Conservation (phyloP, 2,888 invertebrate species). For the Apamea epomidion region DNA sequence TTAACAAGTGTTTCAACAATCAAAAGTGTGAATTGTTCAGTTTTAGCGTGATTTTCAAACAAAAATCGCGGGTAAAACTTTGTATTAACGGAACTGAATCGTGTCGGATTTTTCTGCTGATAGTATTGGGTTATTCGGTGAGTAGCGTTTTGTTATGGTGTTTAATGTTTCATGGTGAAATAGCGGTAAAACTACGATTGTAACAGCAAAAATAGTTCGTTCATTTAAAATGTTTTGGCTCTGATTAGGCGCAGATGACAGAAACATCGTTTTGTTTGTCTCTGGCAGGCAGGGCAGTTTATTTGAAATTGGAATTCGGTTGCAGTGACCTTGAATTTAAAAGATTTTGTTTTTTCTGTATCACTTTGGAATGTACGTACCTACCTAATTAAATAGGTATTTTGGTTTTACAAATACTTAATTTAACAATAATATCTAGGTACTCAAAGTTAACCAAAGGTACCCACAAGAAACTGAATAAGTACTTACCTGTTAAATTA, state of each 20-base stretch:
- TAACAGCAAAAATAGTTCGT: constrained; percentile 56
- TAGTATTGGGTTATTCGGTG: constrained; percentile 82
- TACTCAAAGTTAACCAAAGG: not conserved
- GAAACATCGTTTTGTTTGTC: constrained; percentile 10
- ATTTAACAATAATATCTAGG: not conserved
- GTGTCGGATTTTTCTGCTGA: constrained; percentile 80
- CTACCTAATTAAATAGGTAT: not conserved
- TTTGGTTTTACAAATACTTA: not conserved
- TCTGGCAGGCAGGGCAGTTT: constrained; percentile 32
- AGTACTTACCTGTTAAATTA: not conserved
- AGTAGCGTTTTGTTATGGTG: constrained; percentile 83
- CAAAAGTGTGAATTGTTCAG: constrained; percentile 69
- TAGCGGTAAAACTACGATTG: constrained; percentile 71
- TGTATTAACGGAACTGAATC: constrained; percentile 82
- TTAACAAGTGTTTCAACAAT: constrained; percentile 70
- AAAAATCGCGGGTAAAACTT: constrained; percentile 85
- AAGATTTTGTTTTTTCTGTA: not conserved
- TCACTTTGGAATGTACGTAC: not conserved
- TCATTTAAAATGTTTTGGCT: constrained; percentile 45
- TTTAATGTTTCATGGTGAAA: constrained; percentile 76
- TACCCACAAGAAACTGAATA: not conserved
- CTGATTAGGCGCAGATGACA: constrained; percentile 11
- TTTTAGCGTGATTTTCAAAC: constrained; percentile 83
- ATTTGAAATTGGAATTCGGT: constrained; percentile 33
- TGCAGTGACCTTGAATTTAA: constrained; percentile 17